Base-by-base conservation (phyloP, 2,113 vertebrate species). In the Sinocyclocheilus rhinocerous region DNA sequence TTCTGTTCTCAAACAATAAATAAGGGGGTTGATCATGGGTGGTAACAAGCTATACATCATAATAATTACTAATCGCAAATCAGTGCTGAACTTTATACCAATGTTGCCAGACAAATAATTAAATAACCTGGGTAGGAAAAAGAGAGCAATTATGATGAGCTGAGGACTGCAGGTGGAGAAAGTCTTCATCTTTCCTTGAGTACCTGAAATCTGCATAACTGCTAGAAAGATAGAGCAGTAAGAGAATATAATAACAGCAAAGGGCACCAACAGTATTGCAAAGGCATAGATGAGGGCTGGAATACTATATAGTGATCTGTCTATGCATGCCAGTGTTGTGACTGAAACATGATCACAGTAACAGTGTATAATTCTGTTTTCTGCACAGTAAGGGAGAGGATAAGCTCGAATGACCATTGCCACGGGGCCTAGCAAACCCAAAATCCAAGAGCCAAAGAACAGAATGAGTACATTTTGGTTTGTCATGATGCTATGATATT, bases 21-120 rank as follows among this genome's bases (percentile, higher is more conserved):
- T n/a, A n/a, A n/a, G n/a, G n/a, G n/a, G n/a, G n/a, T 94, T 94
- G 36, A 93, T 70, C 92, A 94, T 90, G 0, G 93, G 90, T 4
- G 94, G 93, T 0, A 50, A 42, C 45, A 94, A 85, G 61, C 93
- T 93, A 6, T 93, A 94, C 39, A 93, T 3, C 90, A 93, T 89
- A 11, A 94, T 90, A 2, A 91, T 88, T 1, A 90, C 59, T 50
- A 94, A 89, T 55, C 92, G 76, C n/a, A 90, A 3, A 86, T 92
- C 89, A 42, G 85, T 16, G 57, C 84, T 92, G 81, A 93, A 91
- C 20, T 0, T 79, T 16, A 94, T 81, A 1, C 92, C 90, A 33
- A 90, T 84, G 63, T 89, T 84, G 36, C 67, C 36, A 72, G 89
- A 86, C 33, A 94, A 80, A 82, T 94, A 93, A 36, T 92, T 92